Base-by-base conservation (phyloP, 2,888 invertebrate genomes). In the Caradrina clavipalpis region DNA sequence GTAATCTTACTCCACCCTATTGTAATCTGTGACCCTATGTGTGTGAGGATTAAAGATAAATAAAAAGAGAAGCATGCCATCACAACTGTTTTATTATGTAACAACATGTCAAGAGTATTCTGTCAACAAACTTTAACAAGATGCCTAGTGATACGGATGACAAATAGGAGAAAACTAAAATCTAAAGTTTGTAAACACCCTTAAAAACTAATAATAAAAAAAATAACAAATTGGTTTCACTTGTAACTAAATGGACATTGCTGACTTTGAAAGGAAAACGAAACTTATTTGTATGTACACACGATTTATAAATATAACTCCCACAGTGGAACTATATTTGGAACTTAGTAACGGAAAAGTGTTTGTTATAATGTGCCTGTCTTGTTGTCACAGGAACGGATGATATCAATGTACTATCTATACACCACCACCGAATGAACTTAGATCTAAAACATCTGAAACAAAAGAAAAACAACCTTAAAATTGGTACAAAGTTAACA, bases 281-380 rank as follows among this genome's bases (percentile, higher is more conserved):
- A 82, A 84, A 82, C 82, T 84, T 84, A 82, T 82, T 82, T 78
- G 75, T 79, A 78, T 70, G 59, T 62, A 79, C 59, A 62, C 59
- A 76, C 58, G 76, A 66, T 73, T 60, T 73, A 62, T 51, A 73
- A 35, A 73, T 53, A 67, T 74, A 78, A 78, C 65, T 81, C 83
- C 84, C 83, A 86, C 80, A 83, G 60, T 55, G 68, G 71, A 70
- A 72, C 73, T 64, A 70, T 60, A 70, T 60, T 35, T 56, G 31
- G 4, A 73, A 72, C 54, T 66, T 57, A 74, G 84, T 85, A 87
- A 88, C 88, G 88, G 89, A 88, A 89, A 89, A 86, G 86, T 83
- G 78, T 78, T 82, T 71, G 76, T 73, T 78, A 76, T 61, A 49
- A 22, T 42, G 70, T 77, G 78, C 60, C 69, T 73, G 69, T 55